Conservation (phyloP, 92 coral and sea anemone genomes). For the Pocillopora grandis region DNA sequence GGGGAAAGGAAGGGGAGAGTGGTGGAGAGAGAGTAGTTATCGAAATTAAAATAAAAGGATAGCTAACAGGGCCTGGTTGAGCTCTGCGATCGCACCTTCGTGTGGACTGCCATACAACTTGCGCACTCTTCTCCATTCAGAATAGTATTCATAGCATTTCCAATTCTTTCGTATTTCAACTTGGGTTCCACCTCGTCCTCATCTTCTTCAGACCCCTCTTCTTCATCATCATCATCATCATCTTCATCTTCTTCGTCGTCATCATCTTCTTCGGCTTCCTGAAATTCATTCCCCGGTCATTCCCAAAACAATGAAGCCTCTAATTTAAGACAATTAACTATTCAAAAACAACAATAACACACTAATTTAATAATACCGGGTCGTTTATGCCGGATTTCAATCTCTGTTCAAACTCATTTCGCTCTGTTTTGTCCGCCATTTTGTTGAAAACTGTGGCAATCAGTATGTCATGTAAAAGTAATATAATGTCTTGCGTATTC, state of each 20-base stretch:
- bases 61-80: too few relatives aligned
- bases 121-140: conserved; percentile 92
- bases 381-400: conserved; percentile 13
- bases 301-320: neutral
- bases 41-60: too few relatives aligned
- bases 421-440: conserved; percentile 15
- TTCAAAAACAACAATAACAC: neutral
- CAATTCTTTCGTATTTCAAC: conserved; percentile 92
- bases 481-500: neutral
- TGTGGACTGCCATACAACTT: conserved; percentile 98
- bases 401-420: neutral
- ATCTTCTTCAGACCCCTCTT: conserved; percentile 78
- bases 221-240: conserved; percentile 67
- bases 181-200: conserved; percentile 96
- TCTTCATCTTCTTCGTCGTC: conserved; percentile 42
- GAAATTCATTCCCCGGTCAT: neutral
- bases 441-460: neutral
- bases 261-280: conserved; percentile 44
- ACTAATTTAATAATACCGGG: neutral
- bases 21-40: too few relatives aligned
- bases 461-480: neutral
- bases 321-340: too few relatives aligned
- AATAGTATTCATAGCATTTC: conserved; percentile 89
- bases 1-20: too few relatives aligned
- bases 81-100: conserved; percentile 63